phyloP scores from a whole-genome alignment of 2,888 invertebrate genomes.

The Sarcophaga variegata region DNA sequence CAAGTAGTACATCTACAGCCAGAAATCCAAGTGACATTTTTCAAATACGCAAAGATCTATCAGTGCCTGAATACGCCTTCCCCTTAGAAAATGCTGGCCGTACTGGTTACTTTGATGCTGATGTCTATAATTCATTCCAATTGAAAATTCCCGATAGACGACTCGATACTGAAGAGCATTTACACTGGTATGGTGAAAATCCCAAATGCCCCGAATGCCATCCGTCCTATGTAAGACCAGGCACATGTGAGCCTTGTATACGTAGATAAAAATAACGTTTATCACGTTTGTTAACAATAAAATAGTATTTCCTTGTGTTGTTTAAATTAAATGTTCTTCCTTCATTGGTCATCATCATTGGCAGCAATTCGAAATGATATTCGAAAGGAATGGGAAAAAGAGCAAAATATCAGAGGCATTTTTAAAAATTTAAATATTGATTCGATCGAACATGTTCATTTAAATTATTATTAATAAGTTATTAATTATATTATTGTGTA shows the following conservation, averaged over 20 bases:
- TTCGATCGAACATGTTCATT: conserved; percentile 31
- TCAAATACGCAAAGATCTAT: conserved; percentile 85
- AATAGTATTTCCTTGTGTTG: conserved; percentile 38
- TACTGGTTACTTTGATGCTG: conserved; percentile 83
- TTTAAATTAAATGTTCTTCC: conserved; percentile 25
- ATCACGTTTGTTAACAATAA: not conserved
- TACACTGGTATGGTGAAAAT: conserved; percentile 84
- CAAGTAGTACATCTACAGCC: conserved; percentile 13
- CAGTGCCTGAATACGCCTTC: conserved; percentile 85
- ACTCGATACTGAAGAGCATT: conserved; percentile 70
- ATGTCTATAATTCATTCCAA: conserved; percentile 85
- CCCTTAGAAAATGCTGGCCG: conserved; percentile 84
- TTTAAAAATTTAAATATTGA: not conserved
- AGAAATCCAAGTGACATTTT: conserved; percentile 77
- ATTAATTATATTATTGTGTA: not conserved
- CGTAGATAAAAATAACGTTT: conserved; percentile 79
- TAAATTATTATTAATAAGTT: conserved; percentile 45
- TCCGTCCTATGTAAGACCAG: conserved; percentile 85
- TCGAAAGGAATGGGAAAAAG: too few relatives aligned
- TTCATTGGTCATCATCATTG: not conserved
- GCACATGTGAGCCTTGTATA: conserved; percentile 86
- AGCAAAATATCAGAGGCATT: not conserved
- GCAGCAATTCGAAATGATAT: too few relatives aligned
- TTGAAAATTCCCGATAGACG: conserved; percentile 83
- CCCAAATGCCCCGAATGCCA: conserved; percentile 86